Percentiles rank a stretch among this genome's conserved stretches.
phyloP scores from a whole-genome alignment of 1,140 invertebrate species.

The Drosophila paulistorum region DNA sequence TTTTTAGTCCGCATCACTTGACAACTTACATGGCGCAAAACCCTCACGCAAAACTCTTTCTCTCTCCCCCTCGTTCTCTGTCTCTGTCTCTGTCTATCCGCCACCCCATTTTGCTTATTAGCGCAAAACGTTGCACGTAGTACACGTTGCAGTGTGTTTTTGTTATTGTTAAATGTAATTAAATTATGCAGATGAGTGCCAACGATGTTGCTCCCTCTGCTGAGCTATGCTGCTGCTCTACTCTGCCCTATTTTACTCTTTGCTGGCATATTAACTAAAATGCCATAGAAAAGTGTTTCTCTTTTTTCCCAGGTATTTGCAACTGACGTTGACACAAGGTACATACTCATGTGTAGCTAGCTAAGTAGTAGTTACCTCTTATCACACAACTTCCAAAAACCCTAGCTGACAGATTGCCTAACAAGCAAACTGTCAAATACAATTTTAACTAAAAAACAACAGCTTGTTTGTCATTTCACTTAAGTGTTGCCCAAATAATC shows the following conservation, averaged over 20 bases:
- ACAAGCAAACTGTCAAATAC: slow-evolving; percentile 21
- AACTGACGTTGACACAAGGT: slow-evolving; percentile 54
- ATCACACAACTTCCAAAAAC: background rate
- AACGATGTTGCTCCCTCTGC: slow-evolving; percentile 39
- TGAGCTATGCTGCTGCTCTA: background rate
- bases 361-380: no score
- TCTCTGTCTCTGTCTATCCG: background rate
- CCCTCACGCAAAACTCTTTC: background rate
- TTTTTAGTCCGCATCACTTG: slow-evolving; percentile 58
- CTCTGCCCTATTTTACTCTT: slow-evolving; percentile 1
- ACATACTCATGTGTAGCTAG: background rate
- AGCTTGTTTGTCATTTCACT: background rate
- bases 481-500: background rate
- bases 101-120: slow-evolving; percentile 58
- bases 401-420: slow-evolving; percentile 41
- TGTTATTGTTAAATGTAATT: slow-evolving; percentile 79
- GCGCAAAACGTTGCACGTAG: slow-evolving; percentile 69
- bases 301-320: slow-evolving; percentile 38
- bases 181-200: slow-evolving; percentile 78
- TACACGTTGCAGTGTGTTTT: slow-evolving; percentile 44
- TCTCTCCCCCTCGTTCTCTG: background rate
- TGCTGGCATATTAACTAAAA: slow-evolving; percentile 57
- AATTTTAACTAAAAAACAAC: background rate
- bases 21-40: slow-evolving; percentile 48
- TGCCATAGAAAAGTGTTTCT: slow-evolving; percentile 69